Conservation (phyloP, 1,140 invertebrate genomes). For the Arion vulgaris region DNA sequence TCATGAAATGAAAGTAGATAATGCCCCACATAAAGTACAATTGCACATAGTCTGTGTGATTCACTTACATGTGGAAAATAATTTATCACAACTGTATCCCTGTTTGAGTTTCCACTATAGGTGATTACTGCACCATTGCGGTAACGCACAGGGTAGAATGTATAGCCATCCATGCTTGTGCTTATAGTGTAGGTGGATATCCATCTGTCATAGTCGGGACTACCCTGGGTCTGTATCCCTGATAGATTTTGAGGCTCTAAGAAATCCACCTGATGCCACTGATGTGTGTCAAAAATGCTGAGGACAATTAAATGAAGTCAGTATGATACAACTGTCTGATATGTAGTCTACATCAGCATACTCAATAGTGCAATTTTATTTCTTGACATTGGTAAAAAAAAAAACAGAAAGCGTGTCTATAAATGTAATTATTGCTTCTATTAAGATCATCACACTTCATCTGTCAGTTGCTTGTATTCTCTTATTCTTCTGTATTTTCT, state of each 20-base stretch:
- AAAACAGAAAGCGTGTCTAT: too few relatives aligned
- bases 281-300: conserved; percentile 34
- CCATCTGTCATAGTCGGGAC: conserved; percentile 45
- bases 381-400: too few relatives aligned
- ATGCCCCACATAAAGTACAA: too few relatives aligned
- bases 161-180: conserved; percentile 27
- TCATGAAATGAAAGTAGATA: too few relatives aligned
- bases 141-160: conserved; percentile 3
- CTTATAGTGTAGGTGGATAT: conserved; percentile 36
- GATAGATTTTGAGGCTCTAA: conserved; percentile 38
- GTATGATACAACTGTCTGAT: too few relatives aligned
- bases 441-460: too few relatives aligned
- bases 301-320: background rate
- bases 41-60: too few relatives aligned
- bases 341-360: too few relatives aligned
- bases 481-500: too few relatives aligned
- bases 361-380: too few relatives aligned
- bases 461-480: too few relatives aligned
- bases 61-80: conserved; percentile 28
- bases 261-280: conserved; percentile 49
- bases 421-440: background rate
- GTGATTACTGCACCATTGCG: background rate
- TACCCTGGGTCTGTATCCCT: conserved; percentile 50
- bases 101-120: conserved; percentile 20
- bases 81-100: background rate